Base-by-base conservation (phyloP, 2,888 invertebrate species). In the Gortyna flavago region DNA sequence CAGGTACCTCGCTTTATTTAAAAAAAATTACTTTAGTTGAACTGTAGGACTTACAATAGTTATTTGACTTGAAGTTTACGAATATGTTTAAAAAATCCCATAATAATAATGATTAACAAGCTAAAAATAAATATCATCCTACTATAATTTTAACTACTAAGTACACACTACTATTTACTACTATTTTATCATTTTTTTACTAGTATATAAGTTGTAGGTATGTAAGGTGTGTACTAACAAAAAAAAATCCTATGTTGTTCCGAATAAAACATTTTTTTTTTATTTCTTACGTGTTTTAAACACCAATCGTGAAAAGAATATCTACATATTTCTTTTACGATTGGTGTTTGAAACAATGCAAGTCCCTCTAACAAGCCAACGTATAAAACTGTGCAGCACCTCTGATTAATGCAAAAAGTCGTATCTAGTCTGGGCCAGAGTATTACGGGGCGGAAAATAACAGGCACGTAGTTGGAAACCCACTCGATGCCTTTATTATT, bases 391-490 rank as follows among this genome's bases (percentile, higher is more conserved):
- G 94, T 95, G 88, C 70, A 71, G 80, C 82, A 90, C 91, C 80
- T 84, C 95, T 95, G 95, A 84, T 93, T 93, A 94, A 94, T 94
- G 93, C 92, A 95, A 95, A 94, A 95, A 94, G 92, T 92, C 90
- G 89, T 93, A 93, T 94, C 94, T 93, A 94, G 93, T 93, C 92
- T 91, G 91, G 87, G 89, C 88, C 90, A 89, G 90, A 91, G 91
- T 92, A 92, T 91, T 91, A 91, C 92, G 90, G 93, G 93, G 92
- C 90, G 92, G 90, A 88, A 92, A 91, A 90, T 87, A 82, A 88
- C 94, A 94, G 94, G 87, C 89, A 62, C 89, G 93, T 75, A 92
- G 76, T 91, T 77, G 35, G 80, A 71, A 67, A 59, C 48, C 25
- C 32, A 71, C 61, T 66, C 32, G 18, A 57, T 41, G 54, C 32